Base-by-base conservation (phyloP, 2,888 invertebrate species). In the Sphinx pinastri region DNA sequence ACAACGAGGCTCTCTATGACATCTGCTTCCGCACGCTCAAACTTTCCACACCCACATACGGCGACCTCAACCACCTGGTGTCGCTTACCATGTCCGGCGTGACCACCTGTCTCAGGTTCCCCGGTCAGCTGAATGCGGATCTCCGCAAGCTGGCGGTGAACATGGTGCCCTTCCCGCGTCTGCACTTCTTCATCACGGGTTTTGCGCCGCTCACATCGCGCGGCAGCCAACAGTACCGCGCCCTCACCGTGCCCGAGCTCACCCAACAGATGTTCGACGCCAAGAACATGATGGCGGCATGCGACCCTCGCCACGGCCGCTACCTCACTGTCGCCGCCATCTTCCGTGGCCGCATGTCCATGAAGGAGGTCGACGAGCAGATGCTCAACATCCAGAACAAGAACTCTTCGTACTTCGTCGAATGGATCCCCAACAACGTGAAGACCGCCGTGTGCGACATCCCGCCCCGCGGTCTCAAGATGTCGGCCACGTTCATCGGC, bases 211-310 rank as follows among this genome's bases (percentile, higher is more conserved):
- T 99, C 52, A 98, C 98, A 31, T 97, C 97, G 0, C 96, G 98
- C 81, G 98, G 97, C 76, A 97, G 97, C 82, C 98, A 98, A 88
- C 98, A 98, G 84, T 98, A 98, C 95, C 95, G 98, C 84, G 97
- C 98, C 60, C 94, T 98, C 69, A 97, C 98, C 66, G 98, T 99
- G 0, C 98, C 98, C 13, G 98, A 99, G 89, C 95, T 99, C 72
- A 98, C 98, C 0, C 96, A 97, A 81, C 97, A 97, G 90, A 97
- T 97, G 97, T 99, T 98, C 92, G 98, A 98, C 92, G 97, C 98
- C 75, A 98, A 98, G 94, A 98, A 98, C 94, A 98, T 98, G 98
- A 98, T 98, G 98, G 98, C 98, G 66, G 98, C 98, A 8, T 98
- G 98, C 89, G 98, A 98, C 91, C 98, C 98, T 0, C 95, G 98